Evolutionary conservation across 2,797 vertebrate species (phyloP).

Genomic region (Phalloptychus januarius): DNA sequence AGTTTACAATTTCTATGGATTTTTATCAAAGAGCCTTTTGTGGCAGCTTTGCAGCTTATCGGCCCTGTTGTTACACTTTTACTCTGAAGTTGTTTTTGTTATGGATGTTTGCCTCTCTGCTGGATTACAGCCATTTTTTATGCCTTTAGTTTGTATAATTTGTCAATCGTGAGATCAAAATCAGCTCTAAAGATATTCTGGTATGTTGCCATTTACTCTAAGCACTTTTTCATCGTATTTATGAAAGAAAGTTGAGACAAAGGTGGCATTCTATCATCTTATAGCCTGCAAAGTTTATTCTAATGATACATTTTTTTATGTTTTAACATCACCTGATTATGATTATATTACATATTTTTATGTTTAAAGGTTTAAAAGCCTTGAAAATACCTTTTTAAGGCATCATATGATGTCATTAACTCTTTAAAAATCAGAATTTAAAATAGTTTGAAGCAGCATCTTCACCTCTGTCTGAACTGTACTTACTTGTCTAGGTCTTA

Average conservation of each 20-base stretch:
- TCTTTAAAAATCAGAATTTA: not conserved
- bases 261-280: not conserved
- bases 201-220: not conserved
- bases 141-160: not conserved
- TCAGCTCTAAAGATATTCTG: not conserved
- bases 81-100: constrained; percentile 4
- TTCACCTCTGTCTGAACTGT: not conserved
- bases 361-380: not conserved
- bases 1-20: constrained; percentile 19
- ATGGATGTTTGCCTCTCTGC: not conserved
- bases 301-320: not conserved
- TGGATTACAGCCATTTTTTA: constrained; percentile 12
- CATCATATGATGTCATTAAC: not conserved
- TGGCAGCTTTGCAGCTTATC: constrained; percentile 28
- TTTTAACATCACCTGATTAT: not conserved
- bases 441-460: not conserved
- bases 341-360: not conserved
- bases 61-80: not conserved
- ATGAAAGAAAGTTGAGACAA: not conserved
- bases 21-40: constrained; percentile 42
- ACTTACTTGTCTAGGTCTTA: not conserved
- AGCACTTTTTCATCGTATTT: not conserved
- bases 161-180: not conserved
- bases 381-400: not conserved
- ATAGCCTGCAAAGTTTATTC: not conserved